These are phyloP conservation scores for Ciona savignyi DNA, from an alignment of 23 tunicate species.

Conservation along the genomic window DNA sequence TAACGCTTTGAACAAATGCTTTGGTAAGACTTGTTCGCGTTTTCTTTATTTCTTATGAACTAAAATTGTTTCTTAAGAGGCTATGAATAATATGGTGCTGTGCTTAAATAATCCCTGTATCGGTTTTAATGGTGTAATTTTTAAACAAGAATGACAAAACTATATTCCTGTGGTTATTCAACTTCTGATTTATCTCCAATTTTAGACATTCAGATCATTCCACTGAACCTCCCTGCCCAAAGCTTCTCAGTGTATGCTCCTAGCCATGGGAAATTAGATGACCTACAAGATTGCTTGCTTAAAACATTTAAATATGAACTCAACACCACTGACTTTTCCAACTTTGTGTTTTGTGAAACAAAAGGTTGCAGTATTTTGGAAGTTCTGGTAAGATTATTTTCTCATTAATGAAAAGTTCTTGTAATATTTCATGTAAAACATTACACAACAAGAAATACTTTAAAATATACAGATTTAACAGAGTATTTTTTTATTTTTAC, in stretches of 20 bases:
- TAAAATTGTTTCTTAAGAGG: not conserved
- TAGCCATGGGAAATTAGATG: conserved; percentile 19
- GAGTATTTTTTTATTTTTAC: no score
- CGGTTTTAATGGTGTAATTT: no score
- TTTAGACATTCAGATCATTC: conserved; percentile 31
- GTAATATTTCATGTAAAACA: not conserved
- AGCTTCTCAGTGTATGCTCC: conserved; percentile 20
- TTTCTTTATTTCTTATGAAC: not conserved
- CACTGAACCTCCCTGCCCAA: conserved; percentile 8
- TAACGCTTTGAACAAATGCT: conserved; percentile 23
- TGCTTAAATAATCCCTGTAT: no score
- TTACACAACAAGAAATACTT: no score
- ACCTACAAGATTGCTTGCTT: conserved; percentile 5
- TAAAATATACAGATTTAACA: no score
- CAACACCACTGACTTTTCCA: not conserved
- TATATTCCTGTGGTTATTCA: no score
- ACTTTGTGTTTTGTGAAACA: conserved; percentile 33
- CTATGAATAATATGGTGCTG: not conserved
- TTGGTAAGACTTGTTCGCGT: conserved; percentile 18
- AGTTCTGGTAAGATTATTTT: conserved; percentile 30
- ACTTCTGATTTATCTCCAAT: not conserved
- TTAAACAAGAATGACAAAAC: no score
- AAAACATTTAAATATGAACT: not conserved
- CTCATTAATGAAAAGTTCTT: not conserved
- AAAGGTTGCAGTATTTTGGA: conserved; percentile 22